phyloP scores from a whole-genome alignment of 2,797 vertebrate genomes.

The Rhinella marina region DNA sequence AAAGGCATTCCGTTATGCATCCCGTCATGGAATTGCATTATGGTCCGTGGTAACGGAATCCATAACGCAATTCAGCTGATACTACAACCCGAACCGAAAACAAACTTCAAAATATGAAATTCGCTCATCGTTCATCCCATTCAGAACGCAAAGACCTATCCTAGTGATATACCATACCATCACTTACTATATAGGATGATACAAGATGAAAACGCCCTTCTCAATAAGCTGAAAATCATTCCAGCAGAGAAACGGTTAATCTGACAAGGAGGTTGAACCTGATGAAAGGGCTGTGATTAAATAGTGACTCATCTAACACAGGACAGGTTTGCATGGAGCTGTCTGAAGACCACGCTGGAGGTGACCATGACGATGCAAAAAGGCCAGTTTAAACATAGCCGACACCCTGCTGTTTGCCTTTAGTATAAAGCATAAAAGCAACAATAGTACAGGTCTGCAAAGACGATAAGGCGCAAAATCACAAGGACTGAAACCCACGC shows the following conservation, averaged over 20 bases:
- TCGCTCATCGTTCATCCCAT: no score
- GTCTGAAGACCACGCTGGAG: slow-evolving; percentile 17
- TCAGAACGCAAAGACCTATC: no score
- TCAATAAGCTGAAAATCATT: not conserved
- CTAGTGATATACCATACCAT: no score
- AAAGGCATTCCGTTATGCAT: no score
- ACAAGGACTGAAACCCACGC: slow-evolving; percentile 9
- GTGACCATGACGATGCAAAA: slow-evolving; percentile 29
- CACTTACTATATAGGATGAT: no score
- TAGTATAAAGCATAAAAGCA: slow-evolving; percentile 13
- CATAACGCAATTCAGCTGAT: no score
- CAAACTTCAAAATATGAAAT: no score
- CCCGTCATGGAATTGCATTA: no score
- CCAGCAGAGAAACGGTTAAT: not conserved
- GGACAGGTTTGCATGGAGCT: slow-evolving; percentile 4
- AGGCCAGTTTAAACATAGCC: slow-evolving; percentile 3
- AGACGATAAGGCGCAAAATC: slow-evolving; percentile 29
- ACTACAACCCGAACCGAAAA: no score
- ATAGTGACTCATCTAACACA: slow-evolving; percentile 41
- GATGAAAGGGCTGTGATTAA: not conserved
- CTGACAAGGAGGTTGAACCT: not conserved
- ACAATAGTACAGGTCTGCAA: slow-evolving; percentile 6
- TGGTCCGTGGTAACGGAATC: no score
- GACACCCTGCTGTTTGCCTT: slow-evolving; percentile 40
- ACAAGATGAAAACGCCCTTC: no score